phyloP scores from a whole-genome alignment of 2,113 vertebrate genomes.

The Pachypanchax playfairii region DNA sequence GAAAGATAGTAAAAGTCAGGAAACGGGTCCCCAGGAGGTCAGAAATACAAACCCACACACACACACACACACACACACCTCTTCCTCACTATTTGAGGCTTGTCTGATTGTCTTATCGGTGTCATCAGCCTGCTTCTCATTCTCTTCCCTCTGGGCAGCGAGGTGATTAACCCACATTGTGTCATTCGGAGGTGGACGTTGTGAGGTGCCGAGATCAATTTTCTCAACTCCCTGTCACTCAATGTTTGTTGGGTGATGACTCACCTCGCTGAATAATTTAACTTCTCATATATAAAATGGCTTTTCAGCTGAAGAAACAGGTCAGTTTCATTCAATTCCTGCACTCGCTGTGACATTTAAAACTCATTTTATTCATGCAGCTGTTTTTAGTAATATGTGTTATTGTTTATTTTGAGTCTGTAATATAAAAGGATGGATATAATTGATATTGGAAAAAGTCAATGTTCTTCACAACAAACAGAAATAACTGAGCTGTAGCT shows the following conservation, averaged over 20 bases:
- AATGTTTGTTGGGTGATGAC: conserved; percentile 34
- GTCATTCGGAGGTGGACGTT: conserved; percentile 26
- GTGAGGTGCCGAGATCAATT: conserved; percentile 18
- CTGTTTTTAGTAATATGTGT: not conserved
- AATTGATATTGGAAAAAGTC: not conserved
- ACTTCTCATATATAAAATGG: conserved; percentile 17
- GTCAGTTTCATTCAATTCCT: not conserved
- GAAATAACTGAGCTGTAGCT: conserved; percentile 1
- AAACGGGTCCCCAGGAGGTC: no score
- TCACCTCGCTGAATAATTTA: conserved; percentile 42
- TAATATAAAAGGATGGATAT: no score
- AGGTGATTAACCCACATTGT: conserved; percentile 50
- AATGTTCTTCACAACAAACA: not conserved
- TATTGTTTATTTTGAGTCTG: conserved; percentile 12
- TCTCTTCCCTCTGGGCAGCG: conserved; percentile 7
- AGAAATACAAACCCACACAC: not conserved
- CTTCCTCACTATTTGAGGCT: conserved; percentile 1
- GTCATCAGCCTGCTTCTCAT: conserved; percentile 16
- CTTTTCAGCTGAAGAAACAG: conserved; percentile 3
- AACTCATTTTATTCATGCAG: not conserved
- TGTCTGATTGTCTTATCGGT: conserved; percentile 19
- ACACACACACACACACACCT: not conserved
- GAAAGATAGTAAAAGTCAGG: no score
- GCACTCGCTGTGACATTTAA: conserved; percentile 3
- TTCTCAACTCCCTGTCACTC: conserved; percentile 38